Evolutionary conservation across 2,797 vertebrate species (phyloP).

Genomic region (Orientallactaga sibirica): DNA sequence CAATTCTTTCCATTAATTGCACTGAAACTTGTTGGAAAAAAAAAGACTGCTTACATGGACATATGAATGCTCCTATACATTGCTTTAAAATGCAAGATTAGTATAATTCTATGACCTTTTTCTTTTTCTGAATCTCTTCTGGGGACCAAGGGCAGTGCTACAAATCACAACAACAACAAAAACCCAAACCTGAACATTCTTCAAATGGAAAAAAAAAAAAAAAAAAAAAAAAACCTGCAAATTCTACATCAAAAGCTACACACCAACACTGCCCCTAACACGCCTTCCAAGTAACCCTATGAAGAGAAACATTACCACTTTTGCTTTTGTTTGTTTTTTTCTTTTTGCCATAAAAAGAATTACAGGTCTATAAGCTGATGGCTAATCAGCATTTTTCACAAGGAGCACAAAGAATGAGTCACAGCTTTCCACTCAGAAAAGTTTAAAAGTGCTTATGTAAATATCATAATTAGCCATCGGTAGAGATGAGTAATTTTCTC

Average conservation of each 20-base stretch:
- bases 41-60: conserved; percentile 79
- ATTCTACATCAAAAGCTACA: conserved; percentile 75
- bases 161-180: conserved; percentile 72
- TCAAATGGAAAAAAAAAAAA: conserved; percentile 52
- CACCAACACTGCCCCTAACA: background rate
- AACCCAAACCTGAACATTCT: conserved; percentile 61
- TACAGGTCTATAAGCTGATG: conserved; percentile 79
- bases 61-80: conserved; percentile 84
- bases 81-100: conserved; percentile 84
- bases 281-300: conserved; percentile 41
- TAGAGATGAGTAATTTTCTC: conserved; percentile 84
- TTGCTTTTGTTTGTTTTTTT: conserved; percentile 18
- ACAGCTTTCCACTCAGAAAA: conserved; percentile 86
- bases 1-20: conserved; percentile 90
- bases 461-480: conserved; percentile 87
- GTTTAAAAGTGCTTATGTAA: conserved; percentile 88
- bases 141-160: conserved; percentile 66
- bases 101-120: conserved; percentile 76
- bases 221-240: background rate
- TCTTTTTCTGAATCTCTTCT: conserved; percentile 66
- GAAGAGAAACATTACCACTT: conserved; percentile 72
- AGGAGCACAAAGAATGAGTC: conserved; percentile 85
- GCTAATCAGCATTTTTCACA: conserved; percentile 86
- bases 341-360: conserved; percentile 70
- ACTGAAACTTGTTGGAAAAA: conserved; percentile 85